phyloP scores from a whole-genome alignment of 2,113 vertebrate genomes.

The Eulemur macaco region DNA sequence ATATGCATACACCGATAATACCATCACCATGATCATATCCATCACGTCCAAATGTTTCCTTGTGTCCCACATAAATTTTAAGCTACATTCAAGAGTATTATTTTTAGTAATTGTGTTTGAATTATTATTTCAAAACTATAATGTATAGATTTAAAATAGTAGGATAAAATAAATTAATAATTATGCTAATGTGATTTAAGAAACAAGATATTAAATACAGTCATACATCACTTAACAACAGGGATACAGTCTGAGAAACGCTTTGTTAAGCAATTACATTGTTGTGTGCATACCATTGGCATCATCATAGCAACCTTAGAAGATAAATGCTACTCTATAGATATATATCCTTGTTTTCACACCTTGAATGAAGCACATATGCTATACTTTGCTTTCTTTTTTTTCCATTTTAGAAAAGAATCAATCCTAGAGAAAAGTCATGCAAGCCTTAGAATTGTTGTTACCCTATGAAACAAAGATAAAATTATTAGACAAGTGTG shows the following conservation, averaged over 20 bases:
- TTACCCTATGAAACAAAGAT: not conserved
- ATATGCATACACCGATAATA: not conserved
- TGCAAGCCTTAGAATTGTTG: not conserved
- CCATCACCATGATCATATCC: not conserved
- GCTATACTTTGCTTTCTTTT: not conserved
- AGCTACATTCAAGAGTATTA: not conserved
- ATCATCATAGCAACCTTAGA: not conserved
- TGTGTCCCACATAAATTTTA: not conserved
- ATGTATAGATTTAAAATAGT: not conserved
- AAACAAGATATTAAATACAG: not conserved
- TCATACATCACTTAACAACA: not conserved
- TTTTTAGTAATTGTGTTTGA: not conserved
- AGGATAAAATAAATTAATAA: not conserved
- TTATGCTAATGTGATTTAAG: not conserved
- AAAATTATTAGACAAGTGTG: not conserved
- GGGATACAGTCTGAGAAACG: too few species aligned
- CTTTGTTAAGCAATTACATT: too few species aligned
- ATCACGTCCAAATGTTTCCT: not conserved
- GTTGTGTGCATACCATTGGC: not conserved
- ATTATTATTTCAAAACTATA: not conserved
- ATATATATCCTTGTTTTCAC: not conserved
- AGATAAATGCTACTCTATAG: not conserved
- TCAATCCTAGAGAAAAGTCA: not conserved
- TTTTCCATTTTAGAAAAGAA: not conserved
- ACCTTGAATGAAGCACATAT: conserved; percentile 7